Evolutionary conservation across 2,888 invertebrate genomes (phyloP), one percentile per base, ranked within the genome.

Genomic region (Eugnorisma glareosa): DNA sequence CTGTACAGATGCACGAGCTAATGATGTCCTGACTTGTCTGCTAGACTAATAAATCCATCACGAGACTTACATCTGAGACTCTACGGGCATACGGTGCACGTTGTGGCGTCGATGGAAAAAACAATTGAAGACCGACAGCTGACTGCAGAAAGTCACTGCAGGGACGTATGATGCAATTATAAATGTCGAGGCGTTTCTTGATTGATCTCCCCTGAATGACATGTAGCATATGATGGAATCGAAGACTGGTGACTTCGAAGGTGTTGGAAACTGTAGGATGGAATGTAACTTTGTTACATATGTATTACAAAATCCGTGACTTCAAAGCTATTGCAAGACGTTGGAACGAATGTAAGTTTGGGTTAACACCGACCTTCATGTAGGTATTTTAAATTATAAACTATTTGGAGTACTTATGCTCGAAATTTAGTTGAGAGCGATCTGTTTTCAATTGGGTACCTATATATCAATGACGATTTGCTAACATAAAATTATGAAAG

Each of bases 41-140:
- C 7, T 21, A 11, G 15, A 7, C 54, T 18, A 48, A 48, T n/a
- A 48, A 51, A 51, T 51, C 24, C 21, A 51, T 24, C 48, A 21
- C 43, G 43, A 0, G 13, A 43, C 40, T 45, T 45, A 5, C 13
- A 13, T 15, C 45, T 45, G 15, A 45, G 45, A 45, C 45, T 13
- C 45, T 13, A 48, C 45, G 24, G 2, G 21, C 43, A 6, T 7
- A 45, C 37, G 35, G 37, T n/a, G n/a, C n/a, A n/a, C n/a, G n/a
- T n/a, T n/a, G 43, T 61, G 76, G 63, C 31, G 21, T 54, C 0
- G 18, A 31, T 31, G 6, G 4, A 77, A 63, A 61, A 57, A 77
- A 54, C 28, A 28, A 54, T 28, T 2, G 35, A 64, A 77, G 15
- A 51, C 24, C 24, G 18, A n/a, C 15, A 31, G 48, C 63, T 48